Conservation (phyloP, 2,888 invertebrate genomes). For the Hirudinaria manillensis region DNA sequence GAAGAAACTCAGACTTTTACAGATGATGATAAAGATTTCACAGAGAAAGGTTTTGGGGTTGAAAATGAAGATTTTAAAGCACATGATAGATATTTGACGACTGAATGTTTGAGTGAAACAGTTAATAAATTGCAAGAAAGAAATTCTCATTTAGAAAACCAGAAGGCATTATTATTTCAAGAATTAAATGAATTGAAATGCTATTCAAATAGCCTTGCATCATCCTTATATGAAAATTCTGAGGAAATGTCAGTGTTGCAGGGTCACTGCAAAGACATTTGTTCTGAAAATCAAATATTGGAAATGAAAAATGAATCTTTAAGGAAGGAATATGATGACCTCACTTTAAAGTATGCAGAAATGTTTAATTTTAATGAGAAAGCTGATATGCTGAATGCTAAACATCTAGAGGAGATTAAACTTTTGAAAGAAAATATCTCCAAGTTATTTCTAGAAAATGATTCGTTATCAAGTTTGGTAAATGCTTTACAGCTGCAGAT, state of each 20-base stretch:
- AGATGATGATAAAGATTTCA: too few relatives aligned
- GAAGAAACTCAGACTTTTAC: too few relatives aligned
- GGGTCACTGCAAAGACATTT: too few relatives aligned
- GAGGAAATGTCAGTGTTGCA: not conserved
- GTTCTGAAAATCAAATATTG: too few relatives aligned
- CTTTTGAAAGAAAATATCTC: not conserved
- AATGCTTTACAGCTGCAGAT: too few relatives aligned
- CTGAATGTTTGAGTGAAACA: not conserved
- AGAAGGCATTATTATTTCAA: not conserved
- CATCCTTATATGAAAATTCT: slow-evolving; percentile 1
- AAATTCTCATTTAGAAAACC: not conserved
- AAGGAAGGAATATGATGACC: not conserved
- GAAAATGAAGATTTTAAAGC: not conserved
- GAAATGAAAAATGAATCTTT: too few relatives aligned
- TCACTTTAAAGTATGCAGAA: slow-evolving; percentile 6
- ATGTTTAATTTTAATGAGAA: not conserved
- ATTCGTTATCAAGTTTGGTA: too few relatives aligned
- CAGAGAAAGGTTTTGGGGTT: not conserved
- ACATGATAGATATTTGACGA: not conserved
- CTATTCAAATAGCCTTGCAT: not conserved
- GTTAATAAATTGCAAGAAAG: not conserved
- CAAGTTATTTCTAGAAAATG: not conserved
- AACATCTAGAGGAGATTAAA: not conserved
- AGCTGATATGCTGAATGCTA: not conserved
- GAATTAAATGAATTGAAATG: not conserved